Percentiles rank a stretch among this genome's conserved stretches.
Conservation (phyloP, 2,888 invertebrate species). For the Odontothrips loti region DNA sequence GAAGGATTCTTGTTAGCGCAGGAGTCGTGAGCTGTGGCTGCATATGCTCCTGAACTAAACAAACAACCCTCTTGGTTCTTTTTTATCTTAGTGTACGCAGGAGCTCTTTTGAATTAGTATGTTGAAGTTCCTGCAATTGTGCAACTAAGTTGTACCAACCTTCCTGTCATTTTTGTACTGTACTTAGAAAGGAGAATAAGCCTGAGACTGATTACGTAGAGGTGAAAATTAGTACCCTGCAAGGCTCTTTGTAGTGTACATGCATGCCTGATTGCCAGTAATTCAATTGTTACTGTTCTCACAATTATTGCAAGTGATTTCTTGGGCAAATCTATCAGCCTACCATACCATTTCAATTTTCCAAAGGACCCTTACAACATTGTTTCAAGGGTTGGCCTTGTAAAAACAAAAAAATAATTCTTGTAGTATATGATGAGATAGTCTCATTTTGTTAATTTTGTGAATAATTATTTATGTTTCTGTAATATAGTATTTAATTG, state of each 20-base stretch:
- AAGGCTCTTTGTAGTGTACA: not conserved
- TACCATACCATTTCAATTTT: not conserved
- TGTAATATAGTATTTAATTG: constrained; percentile 11
- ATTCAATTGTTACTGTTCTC: not conserved
- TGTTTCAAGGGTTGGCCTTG: not conserved
- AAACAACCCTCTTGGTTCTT: not conserved
- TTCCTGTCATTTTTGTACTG: not conserved
- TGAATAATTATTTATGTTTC: constrained; percentile 16
- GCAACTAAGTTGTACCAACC: not conserved
- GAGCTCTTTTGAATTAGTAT: not conserved
- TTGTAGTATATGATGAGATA: constrained; percentile 4
- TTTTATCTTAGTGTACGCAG: not conserved
- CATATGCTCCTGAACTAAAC: no score
- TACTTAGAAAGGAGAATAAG: constrained; percentile 16
- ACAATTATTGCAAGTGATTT: not conserved
- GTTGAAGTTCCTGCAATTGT: not conserved
- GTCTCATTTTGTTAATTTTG: not conserved
- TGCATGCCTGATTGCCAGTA: not conserved
- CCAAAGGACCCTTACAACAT: not conserved
- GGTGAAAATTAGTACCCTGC: constrained; percentile 14
- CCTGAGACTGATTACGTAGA: constrained; percentile 17
- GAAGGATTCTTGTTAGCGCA: not conserved
- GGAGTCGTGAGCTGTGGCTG: no score
- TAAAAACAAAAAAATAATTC: not conserved
- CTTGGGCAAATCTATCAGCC: not conserved